phyloP scores from a whole-genome alignment of 2,113 vertebrate genomes.

The Trematocara macrostoma region DNA sequence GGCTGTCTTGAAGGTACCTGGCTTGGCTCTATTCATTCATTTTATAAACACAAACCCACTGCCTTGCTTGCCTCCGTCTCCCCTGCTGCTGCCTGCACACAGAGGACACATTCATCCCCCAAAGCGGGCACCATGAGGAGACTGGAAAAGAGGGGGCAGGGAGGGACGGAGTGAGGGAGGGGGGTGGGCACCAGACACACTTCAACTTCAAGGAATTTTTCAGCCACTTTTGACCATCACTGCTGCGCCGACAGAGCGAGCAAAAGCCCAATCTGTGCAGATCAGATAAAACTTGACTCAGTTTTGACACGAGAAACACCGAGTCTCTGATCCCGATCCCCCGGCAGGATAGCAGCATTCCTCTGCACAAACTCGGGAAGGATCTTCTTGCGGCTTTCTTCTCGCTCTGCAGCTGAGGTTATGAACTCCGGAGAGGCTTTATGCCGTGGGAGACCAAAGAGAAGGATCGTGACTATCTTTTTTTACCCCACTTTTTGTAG shows the following conservation, averaged over 20 bases:
- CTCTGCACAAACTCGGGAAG: conserved; percentile 1
- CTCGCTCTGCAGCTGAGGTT: conserved; percentile 7
- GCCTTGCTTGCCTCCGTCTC: conserved; percentile 18
- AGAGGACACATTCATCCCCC: conserved; percentile 71
- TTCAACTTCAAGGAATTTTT: conserved; percentile 49
- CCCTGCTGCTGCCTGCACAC: conserved; percentile 48
- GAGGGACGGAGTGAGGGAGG: background rate
- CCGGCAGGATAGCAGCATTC: conserved; percentile 44
- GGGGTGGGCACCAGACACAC: conserved; percentile 7
- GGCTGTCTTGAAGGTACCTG: conserved; percentile 45
- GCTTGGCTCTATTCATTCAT: conserved; percentile 36
- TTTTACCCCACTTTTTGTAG: background rate
- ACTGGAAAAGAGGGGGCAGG: background rate
- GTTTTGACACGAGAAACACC: conserved; percentile 49
- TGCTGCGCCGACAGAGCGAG: conserved; percentile 12
- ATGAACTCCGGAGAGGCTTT: conserved; percentile 4
- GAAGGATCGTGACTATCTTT: background rate
- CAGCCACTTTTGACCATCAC: conserved; percentile 27
- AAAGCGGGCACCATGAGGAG: conserved; percentile 58
- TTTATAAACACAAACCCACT: conserved; percentile 34
- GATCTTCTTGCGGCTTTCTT: background rate
- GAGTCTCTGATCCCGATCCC: conserved; percentile 40
- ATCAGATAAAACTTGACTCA: conserved; percentile 39
- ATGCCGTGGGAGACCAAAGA: background rate
- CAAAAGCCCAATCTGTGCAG: background rate